A percentile compares a stretch with the other conserved stretches of the same genome.
Evolutionary conservation across 2,797 vertebrate species (phyloP).

Genomic region (Distichodus sexfasciatus): DNA sequence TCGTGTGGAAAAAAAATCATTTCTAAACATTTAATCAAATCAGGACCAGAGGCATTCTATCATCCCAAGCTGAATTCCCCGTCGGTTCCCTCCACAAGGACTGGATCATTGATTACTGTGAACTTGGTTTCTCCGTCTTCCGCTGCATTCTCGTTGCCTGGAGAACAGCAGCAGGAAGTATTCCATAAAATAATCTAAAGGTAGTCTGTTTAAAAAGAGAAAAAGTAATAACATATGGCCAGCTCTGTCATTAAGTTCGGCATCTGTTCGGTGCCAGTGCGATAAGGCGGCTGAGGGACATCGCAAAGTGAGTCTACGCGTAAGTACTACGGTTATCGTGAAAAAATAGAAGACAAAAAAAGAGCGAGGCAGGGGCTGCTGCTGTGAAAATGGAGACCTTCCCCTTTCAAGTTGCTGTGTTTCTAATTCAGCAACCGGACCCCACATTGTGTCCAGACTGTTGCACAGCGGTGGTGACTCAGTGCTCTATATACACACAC

Average conservation of each 20-base stretch:
- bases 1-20: conserved; percentile 10
- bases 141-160: not conserved
- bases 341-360: too few relatives aligned
- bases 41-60: conserved; percentile 16
- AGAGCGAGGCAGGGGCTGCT: conserved; percentile 20
- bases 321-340: conserved; percentile 27
- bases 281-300: conserved; percentile 20
- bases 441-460: conserved; percentile 55
- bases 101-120: conserved; percentile 15
- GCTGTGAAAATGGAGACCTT: conserved; percentile 42
- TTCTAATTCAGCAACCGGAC: conserved; percentile 51
- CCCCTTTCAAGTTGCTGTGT: conserved; percentile 50
- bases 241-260: not conserved
- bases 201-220: not conserved
- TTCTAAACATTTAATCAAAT: conserved; percentile 30
- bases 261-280: conserved; percentile 10
- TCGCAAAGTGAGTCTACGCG: not conserved
- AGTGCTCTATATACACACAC: conserved; percentile 38
- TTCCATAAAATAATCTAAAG: not conserved
- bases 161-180: not conserved
- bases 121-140: not conserved
- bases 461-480: conserved; percentile 55
- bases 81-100: not conserved
- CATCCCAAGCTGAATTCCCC: not conserved
- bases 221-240: conserved; percentile 10